These are phyloP conservation scores for Calosoma granatense DNA, from an alignment of 1,140 invertebrate species.

Conservation along the genomic window DNA sequence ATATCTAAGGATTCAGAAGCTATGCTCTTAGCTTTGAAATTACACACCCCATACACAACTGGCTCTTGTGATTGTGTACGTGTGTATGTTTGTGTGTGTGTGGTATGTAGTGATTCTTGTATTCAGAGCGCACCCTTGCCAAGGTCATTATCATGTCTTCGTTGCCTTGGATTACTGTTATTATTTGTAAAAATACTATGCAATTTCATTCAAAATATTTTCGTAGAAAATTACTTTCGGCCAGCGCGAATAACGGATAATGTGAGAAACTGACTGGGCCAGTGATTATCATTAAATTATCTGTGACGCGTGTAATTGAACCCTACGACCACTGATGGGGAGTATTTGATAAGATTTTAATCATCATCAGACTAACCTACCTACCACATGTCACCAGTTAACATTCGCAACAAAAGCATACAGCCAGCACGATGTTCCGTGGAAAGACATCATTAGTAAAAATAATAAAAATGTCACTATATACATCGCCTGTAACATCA, in stretches of 20 bases:
- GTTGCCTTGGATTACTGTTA: neutral
- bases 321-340: no score
- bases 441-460: no score
- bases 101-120: neutral
- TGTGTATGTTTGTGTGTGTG: neutral
- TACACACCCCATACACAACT: neutral
- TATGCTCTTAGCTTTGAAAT: neutral
- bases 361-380: no score
- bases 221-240: neutral
- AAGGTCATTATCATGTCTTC: conserved; percentile 3
- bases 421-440: no score
- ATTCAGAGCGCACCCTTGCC: neutral
- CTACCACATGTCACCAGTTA: no score
- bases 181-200: neutral
- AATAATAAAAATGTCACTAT: no score
- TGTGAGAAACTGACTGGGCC: neutral
- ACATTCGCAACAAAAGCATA: no score
- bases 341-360: no score
- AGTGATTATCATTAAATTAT: neutral
- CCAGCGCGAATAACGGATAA: no score
- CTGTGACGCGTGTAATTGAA: no score
- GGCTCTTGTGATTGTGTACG: no score
- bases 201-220: conserved; percentile 9
- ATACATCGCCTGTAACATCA: no score
- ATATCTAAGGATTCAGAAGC: neutral